Evolutionary conservation across 2,113 vertebrate genomes (phyloP).

Genomic region (Chaetodon auriga): DNA sequence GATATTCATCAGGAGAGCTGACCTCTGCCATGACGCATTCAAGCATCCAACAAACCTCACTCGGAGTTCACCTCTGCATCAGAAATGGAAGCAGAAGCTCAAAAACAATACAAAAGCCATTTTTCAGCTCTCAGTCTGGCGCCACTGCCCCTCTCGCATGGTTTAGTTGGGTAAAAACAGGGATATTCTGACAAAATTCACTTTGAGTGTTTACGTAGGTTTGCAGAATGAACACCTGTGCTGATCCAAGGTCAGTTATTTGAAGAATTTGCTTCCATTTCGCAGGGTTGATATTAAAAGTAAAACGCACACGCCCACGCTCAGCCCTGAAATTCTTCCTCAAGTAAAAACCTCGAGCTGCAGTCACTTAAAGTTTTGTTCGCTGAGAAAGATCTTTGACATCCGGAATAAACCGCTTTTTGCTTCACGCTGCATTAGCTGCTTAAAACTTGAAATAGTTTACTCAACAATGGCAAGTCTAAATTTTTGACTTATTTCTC

Average conservation of each 20-base stretch:
- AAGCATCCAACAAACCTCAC: conserved; percentile 65
- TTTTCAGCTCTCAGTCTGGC: conserved; percentile 43
- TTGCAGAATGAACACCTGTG: neutral
- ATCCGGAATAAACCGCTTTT: neutral
- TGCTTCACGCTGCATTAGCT: neutral
- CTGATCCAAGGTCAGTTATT: conserved; percentile 11
- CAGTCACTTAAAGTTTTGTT: neutral
- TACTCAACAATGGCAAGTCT: neutral
- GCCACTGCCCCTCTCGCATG: neutral
- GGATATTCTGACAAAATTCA: conserved; percentile 9
- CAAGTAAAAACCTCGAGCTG: neutral
- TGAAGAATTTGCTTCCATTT: conserved; percentile 7
- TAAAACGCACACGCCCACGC: conserved; percentile 22
- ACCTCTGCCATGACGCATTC: conserved; percentile 73
- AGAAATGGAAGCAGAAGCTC: conserved; percentile 64
- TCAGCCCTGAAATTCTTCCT: conserved; percentile 5
- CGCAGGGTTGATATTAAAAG: conserved; percentile 12
- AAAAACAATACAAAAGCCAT: conserved; percentile 62
- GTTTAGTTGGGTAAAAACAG: conserved; percentile 2
- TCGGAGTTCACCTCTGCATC: conserved; percentile 76
- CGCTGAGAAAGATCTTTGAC: conserved; percentile 19
- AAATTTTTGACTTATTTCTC: neutral
- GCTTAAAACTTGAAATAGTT: neutral
- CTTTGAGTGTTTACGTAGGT: neutral
- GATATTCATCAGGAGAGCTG: conserved; percentile 82